A percentile compares a stretch with the other conserved stretches of the same genome.
Conservation (phyloP, 1,140 invertebrate species). For the Papilio polytes region DNA sequence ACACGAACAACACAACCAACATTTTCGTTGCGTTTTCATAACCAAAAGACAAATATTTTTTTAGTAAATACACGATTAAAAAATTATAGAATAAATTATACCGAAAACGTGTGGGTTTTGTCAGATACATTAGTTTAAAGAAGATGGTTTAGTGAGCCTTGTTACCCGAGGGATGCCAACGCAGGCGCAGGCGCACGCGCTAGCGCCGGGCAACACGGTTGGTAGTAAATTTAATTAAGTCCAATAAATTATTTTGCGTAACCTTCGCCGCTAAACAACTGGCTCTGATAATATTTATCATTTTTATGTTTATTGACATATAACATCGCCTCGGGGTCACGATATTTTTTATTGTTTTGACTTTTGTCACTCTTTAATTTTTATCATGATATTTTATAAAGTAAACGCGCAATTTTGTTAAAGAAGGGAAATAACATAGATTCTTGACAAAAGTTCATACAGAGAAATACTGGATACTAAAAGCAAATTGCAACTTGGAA, state of each 20-base stretch:
- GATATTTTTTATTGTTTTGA: background rate
- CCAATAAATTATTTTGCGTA: background rate
- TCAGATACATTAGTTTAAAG: no score
- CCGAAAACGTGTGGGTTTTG: no score
- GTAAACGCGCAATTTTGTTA: background rate
- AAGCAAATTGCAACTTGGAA: background rate
- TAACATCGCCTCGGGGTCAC: conserved; percentile 2
- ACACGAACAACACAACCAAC: background rate
- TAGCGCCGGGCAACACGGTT: no score
- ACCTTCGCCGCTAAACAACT: conserved; percentile 3
- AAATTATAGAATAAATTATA: no score
- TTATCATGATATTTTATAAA: background rate
- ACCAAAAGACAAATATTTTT: background rate
- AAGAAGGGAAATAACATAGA: background rate
- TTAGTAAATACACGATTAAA: background rate
- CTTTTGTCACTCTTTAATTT: background rate
- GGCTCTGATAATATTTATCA: conserved; percentile 2
- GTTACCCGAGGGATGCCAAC: no score
- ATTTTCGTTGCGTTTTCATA: no score
- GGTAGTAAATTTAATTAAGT: background rate
- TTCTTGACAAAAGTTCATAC: background rate
- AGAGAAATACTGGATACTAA: background rate
- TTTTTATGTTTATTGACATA: conserved; percentile 26
- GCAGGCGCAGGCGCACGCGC: no score
- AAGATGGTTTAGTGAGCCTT: no score